Evolutionary conservation across 2,888 invertebrate genomes (phyloP), one percentile per base, ranked within the genome.

Genomic region (Parapristionchus giblindavisi): DNA sequence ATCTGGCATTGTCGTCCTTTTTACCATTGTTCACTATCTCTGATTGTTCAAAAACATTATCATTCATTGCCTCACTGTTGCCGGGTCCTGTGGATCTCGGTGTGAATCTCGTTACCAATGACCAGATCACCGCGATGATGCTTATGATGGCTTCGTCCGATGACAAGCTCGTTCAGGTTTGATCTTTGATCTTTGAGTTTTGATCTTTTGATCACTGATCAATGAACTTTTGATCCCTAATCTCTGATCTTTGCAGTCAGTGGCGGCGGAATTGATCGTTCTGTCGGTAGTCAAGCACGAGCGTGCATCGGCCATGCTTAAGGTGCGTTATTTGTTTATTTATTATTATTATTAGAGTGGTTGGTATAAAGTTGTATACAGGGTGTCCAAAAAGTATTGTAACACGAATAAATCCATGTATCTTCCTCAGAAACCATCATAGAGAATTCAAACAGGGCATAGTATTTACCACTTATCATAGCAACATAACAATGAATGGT

Each of bases 251-350:
- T 82, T 84, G 40, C 93, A 98, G 90, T 93, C 93, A 89, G 93
- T 97, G 21, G 94, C 99, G 0, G 95, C 95, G 87, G 99, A 99
- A 89, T 96, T 98, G 84, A 92, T 99, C 63, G 94, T 98, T 77
- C 95, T 96, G 5, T 96, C 97, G 3, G 93, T 97, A 1, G 94
- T 95, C 5, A 99, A 99, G 89, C 96, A 96, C 89, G 97, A 98
- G 88, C 95, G 97, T 90, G 96, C 96, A 2, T 92, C 93, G 84
- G 92, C 94, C 0, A 83, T 87, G 70, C 77, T 87, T 38, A 85
- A 85, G 77, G 77, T 77, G 32, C 36, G 27, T n/a, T 29, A 40
- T 17, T 32, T n/a, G 5, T 27, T 27, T 21, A 36, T n/a, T n/a
- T n/a, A n/a, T n/a, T n/a, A n/a, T n/a, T n/a, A n/a, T n/a, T n/a